Evolutionary conservation across 2,888 invertebrate species (phyloP).

Genomic region (Drosophila rellima): DNA sequence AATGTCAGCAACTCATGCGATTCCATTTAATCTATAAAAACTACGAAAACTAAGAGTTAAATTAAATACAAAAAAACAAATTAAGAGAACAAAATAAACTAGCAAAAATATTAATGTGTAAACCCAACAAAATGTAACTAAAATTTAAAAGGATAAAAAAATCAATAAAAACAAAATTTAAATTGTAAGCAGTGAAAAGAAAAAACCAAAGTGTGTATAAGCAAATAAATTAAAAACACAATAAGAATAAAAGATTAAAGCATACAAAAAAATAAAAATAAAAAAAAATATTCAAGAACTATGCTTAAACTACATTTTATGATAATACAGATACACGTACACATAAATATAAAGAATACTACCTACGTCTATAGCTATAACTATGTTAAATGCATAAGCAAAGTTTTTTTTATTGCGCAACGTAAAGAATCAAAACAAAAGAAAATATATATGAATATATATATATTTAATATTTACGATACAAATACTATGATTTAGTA

Average conservation of each 20-base stretch:
- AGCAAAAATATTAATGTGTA: conserved; percentile 64
- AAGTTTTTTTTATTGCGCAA: conserved; percentile 57
- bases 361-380: conserved; percentile 62
- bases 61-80: conserved; percentile 3
- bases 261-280: conserved; percentile 13
- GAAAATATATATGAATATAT: conserved; percentile 16
- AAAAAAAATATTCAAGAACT: conserved; percentile 40
- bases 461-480: conserved; percentile 45
- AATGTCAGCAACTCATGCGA: conserved; percentile 69
- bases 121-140: conserved; percentile 20
- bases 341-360: conserved; percentile 57
- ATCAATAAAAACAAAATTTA: conserved; percentile 11
- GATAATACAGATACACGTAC: conserved; percentile 21
- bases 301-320: conserved; percentile 43
- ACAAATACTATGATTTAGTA: conserved; percentile 37
- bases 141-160: conserved; percentile 11
- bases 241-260: conserved; percentile 10
- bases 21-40: conserved; percentile 58
- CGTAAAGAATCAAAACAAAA: conserved; percentile 57
- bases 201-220: conserved; percentile 78
- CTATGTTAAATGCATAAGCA: conserved; percentile 71
- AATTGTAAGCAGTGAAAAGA: conserved; percentile 58
- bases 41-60: conserved; percentile 43
- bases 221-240: conserved; percentile 21
- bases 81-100: conserved; percentile 40